Conservation (phyloP, 2,888 invertebrate genomes). For the Acronicta leporina region DNA sequence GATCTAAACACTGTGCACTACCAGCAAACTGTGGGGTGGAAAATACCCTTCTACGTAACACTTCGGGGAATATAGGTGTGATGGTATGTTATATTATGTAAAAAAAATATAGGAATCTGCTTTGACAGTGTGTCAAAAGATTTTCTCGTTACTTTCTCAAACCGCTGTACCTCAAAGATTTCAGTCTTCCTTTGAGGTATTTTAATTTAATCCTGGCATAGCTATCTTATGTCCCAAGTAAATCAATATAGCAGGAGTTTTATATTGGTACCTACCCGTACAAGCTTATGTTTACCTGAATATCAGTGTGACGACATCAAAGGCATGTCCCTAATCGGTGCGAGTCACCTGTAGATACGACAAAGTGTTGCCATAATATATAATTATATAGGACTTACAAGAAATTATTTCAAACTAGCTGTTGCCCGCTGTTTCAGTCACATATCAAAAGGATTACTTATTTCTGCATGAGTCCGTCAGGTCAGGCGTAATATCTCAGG, state of each 20-base stretch:
- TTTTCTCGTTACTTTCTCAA: neutral
- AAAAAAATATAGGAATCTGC: no score
- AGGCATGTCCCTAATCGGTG: neutral
- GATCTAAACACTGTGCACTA: no score
- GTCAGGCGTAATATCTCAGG: no score
- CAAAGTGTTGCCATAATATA: neutral
- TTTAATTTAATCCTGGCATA: neutral
- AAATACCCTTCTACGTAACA: no score
- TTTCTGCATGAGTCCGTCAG: no score
- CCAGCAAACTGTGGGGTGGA: no score
- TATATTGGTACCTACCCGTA: neutral
- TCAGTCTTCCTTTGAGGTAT: neutral
- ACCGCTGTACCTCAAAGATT: neutral
- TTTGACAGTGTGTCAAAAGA: no score
- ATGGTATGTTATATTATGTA: no score
- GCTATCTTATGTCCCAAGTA: neutral
- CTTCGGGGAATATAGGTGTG: no score
- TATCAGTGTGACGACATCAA: slow-evolving; percentile 2
- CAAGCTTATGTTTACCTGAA: neutral
- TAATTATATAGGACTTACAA: neutral
- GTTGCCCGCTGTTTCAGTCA: no score
- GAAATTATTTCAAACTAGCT: no score
- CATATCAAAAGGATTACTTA: no score
- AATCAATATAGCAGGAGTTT: slow-evolving; percentile 1
- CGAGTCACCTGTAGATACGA: neutral